Base-by-base conservation (phyloP, 2,888 invertebrate genomes). In the Calameuta filiformis region DNA sequence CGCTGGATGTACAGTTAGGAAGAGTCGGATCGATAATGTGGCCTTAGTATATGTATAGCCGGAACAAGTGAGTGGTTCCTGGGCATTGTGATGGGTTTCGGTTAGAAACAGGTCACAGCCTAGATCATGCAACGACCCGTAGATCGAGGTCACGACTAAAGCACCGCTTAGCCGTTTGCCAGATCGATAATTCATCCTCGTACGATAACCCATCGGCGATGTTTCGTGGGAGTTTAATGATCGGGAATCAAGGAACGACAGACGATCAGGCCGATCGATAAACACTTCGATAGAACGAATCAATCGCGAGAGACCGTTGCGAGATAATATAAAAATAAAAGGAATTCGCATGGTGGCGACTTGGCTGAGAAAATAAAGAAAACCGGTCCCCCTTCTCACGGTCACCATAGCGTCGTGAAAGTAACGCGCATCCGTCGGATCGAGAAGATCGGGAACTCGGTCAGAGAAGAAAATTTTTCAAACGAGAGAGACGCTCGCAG, bases 71-170 rank as follows among this genome's bases (percentile, higher is more conserved):
- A 31, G 34, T 23, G 71, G 71, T 71, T 31, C 71, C 34, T 31
- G 34, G 71, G 34, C 23, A 78, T 79, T 15, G 35, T 77, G 76
- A 77, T 69, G 75, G 35, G 79, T 75, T 68, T 78, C 56, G 77
- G 56, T 76, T 77, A 35, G 68, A 79, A 78, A 73, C 77, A 74
- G 80, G 79, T 81, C 77, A 79, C 74, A 79, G 68, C 73, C 78
- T 80, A 78, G 81, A 82, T 82, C 81, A 81, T 79, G 81, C 77
- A 81, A 81, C 79, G 75, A 80, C 73, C 76, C 75, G 76, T 76
- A 73, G 73, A 81, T 79, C 79, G 81, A 76, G 80, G 80, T 81
- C 80, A 79, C 80, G 76, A 73, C 78, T 79, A 77, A 79, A 79
- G 77, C 74, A 76, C 75, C 77, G 77, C 69, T 73, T 75, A 75